Conservation (phyloP, 2,797 vertebrate genomes). For the Tenualosa thibaudeaui region DNA sequence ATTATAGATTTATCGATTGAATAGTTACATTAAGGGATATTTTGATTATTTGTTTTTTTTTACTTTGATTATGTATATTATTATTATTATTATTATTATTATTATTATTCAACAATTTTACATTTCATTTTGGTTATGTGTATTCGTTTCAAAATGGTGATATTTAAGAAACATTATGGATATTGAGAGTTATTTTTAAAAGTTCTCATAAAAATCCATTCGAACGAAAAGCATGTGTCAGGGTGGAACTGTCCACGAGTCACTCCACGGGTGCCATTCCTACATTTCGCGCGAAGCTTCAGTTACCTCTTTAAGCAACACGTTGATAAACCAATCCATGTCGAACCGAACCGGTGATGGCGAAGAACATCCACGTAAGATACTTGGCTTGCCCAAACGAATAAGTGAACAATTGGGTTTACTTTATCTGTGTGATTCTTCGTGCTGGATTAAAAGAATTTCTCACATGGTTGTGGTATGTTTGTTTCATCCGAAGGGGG, state of each 20-base stretch:
- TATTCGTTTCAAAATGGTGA: not conserved
- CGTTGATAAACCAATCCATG: slow-evolving; percentile 28
- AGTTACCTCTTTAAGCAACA: slow-evolving; percentile 27
- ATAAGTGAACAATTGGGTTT: not conserved
- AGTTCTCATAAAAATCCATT: not conserved
- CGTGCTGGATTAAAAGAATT: slow-evolving; percentile 8
- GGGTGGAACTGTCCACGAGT: slow-evolving; percentile 11
- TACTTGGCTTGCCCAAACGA: not conserved
- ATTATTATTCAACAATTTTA: not conserved
- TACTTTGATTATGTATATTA: not conserved
- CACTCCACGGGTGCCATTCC: slow-evolving; percentile 20
- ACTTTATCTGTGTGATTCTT: not conserved
- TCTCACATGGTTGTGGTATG: slow-evolving; percentile 25
- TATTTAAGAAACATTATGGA: not conserved
- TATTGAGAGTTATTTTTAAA: not conserved
- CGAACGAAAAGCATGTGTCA: not conserved
- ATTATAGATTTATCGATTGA: slow-evolving; percentile 18
- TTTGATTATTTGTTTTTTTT: not conserved
- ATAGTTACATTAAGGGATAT: not conserved
- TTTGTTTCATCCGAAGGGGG: slow-evolving; percentile 68
- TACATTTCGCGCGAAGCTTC: slow-evolving; percentile 2
- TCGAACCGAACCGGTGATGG: slow-evolving; percentile 28
- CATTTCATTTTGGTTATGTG: not conserved
- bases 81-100: not conserved
- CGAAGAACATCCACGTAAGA: slow-evolving; percentile 23